Percentiles rank a stretch among this genome's conserved stretches.
Evolutionary conservation across 2,888 invertebrate genomes (phyloP).

Genomic region (Thecocarcelia acutangulata): DNA sequence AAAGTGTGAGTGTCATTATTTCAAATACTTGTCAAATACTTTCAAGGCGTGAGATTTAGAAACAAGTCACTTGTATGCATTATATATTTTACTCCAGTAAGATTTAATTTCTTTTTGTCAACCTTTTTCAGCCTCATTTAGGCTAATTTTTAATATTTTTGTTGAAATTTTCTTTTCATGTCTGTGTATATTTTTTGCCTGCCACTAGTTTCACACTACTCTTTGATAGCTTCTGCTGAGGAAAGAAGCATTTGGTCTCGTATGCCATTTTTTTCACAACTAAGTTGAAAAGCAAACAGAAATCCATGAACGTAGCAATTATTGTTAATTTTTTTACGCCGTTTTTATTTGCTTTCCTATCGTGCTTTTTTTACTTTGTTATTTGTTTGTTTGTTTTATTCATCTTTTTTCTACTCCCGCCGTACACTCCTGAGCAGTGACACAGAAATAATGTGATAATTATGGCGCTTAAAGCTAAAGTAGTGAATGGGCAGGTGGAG

Average conservation of each 20-base stretch:
- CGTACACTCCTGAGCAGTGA: constrained; percentile 51
- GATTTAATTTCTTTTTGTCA: too few species aligned
- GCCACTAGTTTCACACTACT: not conserved
- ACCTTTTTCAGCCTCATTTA: too few species aligned
- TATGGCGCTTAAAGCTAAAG: constrained; percentile 5
- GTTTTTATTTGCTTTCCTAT: not conserved
- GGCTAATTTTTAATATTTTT: constrained; percentile 41
- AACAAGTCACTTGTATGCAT: too few species aligned
- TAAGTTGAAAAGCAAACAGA: constrained; percentile 80
- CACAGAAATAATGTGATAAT: constrained; percentile 40
- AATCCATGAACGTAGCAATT: constrained; percentile 79
- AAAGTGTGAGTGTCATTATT: too few species aligned
- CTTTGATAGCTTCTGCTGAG: constrained; percentile 30
- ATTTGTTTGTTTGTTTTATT: constrained; percentile 36
- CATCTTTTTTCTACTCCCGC: constrained; percentile 25
- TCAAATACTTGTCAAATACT: too few species aligned
- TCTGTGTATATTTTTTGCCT: not conserved
- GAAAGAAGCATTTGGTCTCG: constrained; percentile 5
- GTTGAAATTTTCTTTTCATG: constrained; percentile 23
- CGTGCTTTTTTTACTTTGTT: not conserved
- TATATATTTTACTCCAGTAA: too few species aligned
- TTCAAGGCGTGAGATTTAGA: too few species aligned
- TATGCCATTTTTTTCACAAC: constrained; percentile 68
- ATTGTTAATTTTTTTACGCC: constrained; percentile 70
- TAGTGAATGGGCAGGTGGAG: not conserved